Evolutionary conservation across 2,797 vertebrate species (phyloP).

Genomic region (Chromis chromis): DNA sequence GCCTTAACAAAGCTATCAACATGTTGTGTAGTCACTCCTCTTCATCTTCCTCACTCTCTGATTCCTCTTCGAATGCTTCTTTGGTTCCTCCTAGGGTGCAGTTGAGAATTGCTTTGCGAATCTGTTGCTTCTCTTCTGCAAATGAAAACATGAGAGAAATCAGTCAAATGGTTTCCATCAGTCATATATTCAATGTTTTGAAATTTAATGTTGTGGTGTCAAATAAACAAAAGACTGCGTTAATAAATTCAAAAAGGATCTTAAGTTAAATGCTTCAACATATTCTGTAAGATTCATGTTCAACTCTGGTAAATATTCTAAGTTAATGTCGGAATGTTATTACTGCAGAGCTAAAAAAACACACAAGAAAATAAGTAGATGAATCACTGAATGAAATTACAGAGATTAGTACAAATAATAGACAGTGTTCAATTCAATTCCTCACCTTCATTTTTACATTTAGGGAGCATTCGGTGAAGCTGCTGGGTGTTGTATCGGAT

Average conservation of each 20-base stretch:
- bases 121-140: slow-evolving; percentile 86
- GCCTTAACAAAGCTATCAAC: neutral
- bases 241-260: neutral
- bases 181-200: neutral
- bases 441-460: slow-evolving; percentile 90
- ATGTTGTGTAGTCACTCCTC: slow-evolving; percentile 46
- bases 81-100: slow-evolving; percentile 78
- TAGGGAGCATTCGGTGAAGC: slow-evolving; percentile 87
- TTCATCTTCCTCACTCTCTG: slow-evolving; percentile 72
- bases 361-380: neutral
- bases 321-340: neutral
- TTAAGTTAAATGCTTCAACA: neutral
- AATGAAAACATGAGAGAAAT: slow-evolving; percentile 11
- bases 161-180: neutral
- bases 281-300: neutral
- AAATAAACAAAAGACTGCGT: neutral
- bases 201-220: neutral
- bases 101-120: slow-evolving; percentile 86
- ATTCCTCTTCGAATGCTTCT: slow-evolving; percentile 54
- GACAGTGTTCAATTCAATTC: neutral
- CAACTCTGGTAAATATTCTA: neutral
- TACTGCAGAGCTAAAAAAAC: neutral
- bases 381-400: neutral
- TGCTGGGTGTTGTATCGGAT: slow-evolving; percentile 91
- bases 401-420: neutral